Evolutionary conservation across 2,888 invertebrate genomes (phyloP).

Genomic region (Xylocampa areola): DNA sequence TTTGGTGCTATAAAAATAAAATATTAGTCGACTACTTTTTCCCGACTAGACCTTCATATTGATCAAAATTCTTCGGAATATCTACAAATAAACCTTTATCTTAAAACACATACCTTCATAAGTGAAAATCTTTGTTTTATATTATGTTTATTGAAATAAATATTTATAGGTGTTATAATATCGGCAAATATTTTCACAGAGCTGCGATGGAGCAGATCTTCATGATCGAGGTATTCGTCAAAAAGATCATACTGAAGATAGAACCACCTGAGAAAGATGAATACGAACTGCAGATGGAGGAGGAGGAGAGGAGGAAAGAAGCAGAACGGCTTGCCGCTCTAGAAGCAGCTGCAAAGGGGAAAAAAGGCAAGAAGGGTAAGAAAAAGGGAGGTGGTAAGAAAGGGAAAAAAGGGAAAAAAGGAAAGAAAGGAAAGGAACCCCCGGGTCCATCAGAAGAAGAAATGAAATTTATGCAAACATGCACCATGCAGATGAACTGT

Average conservation of each 20-base stretch:
- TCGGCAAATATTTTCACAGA: constrained; percentile 34
- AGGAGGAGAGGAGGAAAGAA: constrained; percentile 74
- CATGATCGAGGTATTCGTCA: constrained; percentile 85
- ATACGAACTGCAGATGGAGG: constrained; percentile 80
- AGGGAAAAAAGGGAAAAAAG: constrained; percentile 63
- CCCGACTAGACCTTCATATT: too few species aligned
- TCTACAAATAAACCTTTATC: too few species aligned
- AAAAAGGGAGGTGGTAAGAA: constrained; percentile 52
- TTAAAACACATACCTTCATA: too few species aligned
- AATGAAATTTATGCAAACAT: constrained; percentile 85
- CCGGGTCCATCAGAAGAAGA: constrained; percentile 84
- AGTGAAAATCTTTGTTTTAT: too few species aligned
- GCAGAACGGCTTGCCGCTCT: constrained; percentile 77
- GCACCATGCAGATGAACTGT: constrained; percentile 84
- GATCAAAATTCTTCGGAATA: too few species aligned
- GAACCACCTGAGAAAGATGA: constrained; percentile 84
- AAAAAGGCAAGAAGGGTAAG: constrained; percentile 59
- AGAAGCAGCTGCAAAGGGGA: constrained; percentile 72
- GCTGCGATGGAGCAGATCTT: constrained; percentile 84
- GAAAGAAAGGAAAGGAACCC: constrained; percentile 81
- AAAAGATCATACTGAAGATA: constrained; percentile 81
- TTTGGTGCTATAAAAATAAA: too few species aligned
- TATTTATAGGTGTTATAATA: too few species aligned
- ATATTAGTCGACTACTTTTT: too few species aligned
- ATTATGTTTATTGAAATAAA: too few species aligned